Conservation (phyloP, 2,888 invertebrate species). For the Eretmocerus hayati region DNA sequence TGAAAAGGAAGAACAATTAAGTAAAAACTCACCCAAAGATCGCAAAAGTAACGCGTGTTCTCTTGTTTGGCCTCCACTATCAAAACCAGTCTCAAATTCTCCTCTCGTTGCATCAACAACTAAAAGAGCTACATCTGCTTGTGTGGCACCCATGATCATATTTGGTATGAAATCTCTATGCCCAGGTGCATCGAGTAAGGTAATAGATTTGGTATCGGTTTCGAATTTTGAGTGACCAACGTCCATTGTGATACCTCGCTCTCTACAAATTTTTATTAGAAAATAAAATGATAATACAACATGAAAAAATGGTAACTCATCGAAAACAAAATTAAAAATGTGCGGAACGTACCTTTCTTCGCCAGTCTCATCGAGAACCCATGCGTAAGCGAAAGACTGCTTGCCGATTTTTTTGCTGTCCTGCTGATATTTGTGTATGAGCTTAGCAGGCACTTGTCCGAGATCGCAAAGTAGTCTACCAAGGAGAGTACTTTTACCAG, state of each 20-base stretch:
- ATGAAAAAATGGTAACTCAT: too few species aligned
- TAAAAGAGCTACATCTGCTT: slow-evolving; percentile 94
- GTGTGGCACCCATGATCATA: slow-evolving; percentile 98
- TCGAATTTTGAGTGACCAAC: slow-evolving; percentile 90
- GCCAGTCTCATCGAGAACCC: slow-evolving; percentile 98
- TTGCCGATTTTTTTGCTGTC: slow-evolving; percentile 96
- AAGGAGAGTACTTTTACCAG: slow-evolving; percentile 95
- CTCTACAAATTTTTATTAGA: slow-evolving; percentile 49
- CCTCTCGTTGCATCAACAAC: slow-evolving; percentile 95
- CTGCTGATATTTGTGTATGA: slow-evolving; percentile 88
- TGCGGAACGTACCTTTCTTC: slow-evolving; percentile 94
- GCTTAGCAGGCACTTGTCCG: slow-evolving; percentile 57
- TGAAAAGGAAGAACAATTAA: too few species aligned
- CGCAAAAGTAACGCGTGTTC: slow-evolving; percentile 94
- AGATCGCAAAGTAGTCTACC: slow-evolving; percentile 84
- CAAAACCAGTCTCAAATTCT: slow-evolving; percentile 99
- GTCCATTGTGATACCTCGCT: slow-evolving; percentile 98
- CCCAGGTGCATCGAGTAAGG: slow-evolving; percentile 93
- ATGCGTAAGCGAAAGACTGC: slow-evolving; percentile 96
- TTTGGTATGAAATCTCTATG: slow-evolving; percentile 99
- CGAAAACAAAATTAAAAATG: too few species aligned
- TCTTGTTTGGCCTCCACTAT: slow-evolving; percentile 93
- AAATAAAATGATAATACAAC: too few species aligned
- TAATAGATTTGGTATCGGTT: slow-evolving; percentile 72
- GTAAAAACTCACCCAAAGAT: slow-evolving; percentile 52